These are phyloP conservation scores for Cacatua alba DNA, from an alignment of 2,113 vertebrate genomes.

Conservation along the genomic window DNA sequence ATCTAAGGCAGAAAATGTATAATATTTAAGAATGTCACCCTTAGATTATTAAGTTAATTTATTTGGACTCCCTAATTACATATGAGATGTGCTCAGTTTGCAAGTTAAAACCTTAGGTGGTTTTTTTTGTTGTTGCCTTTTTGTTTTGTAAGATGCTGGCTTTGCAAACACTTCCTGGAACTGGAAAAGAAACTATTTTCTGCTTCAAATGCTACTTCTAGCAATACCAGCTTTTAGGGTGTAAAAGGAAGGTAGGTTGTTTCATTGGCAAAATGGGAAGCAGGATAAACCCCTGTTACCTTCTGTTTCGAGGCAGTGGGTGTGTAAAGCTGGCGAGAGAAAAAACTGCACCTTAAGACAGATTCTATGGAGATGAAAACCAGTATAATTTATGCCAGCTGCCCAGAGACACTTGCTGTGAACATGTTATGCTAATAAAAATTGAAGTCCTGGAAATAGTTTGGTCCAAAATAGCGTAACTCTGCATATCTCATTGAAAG, in stretches of 20 bases:
- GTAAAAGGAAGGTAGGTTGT: not conserved
- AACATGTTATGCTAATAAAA: not conserved
- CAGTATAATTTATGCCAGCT: not conserved
- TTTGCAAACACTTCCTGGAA: not conserved
- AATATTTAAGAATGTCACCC: not conserved
- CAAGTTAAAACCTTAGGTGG: not conserved
- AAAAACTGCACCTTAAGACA: not conserved
- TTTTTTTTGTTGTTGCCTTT: not conserved
- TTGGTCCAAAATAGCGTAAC: not conserved
- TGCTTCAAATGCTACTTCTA: not conserved
- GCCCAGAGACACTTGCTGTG: not conserved
- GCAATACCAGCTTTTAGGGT: not conserved
- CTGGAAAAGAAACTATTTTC: not conserved
- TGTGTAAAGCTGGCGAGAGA: not conserved
- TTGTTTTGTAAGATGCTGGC: not conserved
- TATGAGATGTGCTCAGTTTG: not conserved
- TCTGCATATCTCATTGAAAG: not conserved
- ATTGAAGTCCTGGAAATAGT: not conserved
- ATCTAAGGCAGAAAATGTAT: not conserved
- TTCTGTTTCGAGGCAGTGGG: not conserved
- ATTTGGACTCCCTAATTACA: not conserved
- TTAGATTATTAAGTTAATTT: conserved; percentile 45
- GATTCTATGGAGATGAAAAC: not conserved
- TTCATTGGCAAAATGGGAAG: not conserved
- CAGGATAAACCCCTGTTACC: not conserved